Conservation (phyloP, 2,113 vertebrate genomes). For the Eudyptes chrysolophus region DNA sequence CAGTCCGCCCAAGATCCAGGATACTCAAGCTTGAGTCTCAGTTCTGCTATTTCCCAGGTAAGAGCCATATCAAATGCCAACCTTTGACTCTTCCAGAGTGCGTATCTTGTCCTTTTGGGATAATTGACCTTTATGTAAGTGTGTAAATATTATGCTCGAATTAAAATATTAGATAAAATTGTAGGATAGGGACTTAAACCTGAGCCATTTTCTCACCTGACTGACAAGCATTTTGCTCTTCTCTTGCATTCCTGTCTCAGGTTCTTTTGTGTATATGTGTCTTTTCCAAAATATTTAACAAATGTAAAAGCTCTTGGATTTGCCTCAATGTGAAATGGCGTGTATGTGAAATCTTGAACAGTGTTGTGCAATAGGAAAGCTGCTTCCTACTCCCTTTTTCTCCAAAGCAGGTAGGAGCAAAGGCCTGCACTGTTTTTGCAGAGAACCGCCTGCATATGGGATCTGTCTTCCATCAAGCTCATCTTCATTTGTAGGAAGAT, state of each 20-base stretch:
- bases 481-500: neutral
- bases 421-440: neutral
- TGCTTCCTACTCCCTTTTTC: neutral
- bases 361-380: neutral
- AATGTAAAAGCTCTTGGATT: neutral
- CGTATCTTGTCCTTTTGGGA: neutral
- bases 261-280: neutral
- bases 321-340: rapidly evolving
- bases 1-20: neutral
- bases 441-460: rapidly evolving
- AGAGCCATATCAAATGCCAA: neutral
- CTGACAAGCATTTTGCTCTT: neutral
- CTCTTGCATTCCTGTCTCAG: neutral
- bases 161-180: neutral
- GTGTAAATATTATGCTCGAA: neutral
- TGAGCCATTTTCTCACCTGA: neutral
- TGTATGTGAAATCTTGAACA: neutral
- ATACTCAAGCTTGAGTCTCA: neutral
- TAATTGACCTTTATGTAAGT: neutral
- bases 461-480: neutral
- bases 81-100: neutral
- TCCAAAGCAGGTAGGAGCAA: neutral
- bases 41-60: neutral
- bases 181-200: neutral
- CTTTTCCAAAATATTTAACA: neutral